Evolutionary conservation across 2,113 vertebrate species (phyloP).

Genomic region (Nicator chloris): DNA sequence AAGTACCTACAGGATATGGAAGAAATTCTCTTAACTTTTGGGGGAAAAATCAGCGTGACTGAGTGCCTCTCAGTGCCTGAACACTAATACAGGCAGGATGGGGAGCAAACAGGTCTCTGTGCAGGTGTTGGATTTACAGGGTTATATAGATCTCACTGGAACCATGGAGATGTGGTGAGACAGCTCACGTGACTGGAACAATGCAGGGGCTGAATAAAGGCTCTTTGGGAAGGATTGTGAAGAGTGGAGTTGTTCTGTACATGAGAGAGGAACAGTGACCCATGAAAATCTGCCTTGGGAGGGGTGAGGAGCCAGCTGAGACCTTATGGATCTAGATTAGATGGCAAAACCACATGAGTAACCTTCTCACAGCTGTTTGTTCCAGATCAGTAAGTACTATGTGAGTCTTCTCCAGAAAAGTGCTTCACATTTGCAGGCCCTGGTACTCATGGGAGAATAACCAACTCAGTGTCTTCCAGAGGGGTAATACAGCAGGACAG

Average conservation of each 20-base stretch:
- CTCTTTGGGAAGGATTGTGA: background rate
- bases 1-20: background rate
- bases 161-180: background rate
- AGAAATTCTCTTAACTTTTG: background rate
- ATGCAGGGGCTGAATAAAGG: background rate
- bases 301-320: background rate
- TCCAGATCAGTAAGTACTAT: background rate
- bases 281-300: background rate
- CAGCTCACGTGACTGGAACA: background rate
- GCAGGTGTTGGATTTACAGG: background rate
- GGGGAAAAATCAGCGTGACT: background rate
- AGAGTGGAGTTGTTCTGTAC: background rate
- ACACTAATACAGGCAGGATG: background rate
- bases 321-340: background rate
- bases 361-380: background rate
- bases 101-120: background rate
- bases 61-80: background rate
- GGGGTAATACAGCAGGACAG: background rate
- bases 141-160: background rate
- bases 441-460: background rate
- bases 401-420: background rate
- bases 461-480: background rate
- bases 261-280: background rate
- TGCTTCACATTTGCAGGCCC: background rate
- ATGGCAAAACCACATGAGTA: background rate